These are phyloP conservation scores for Aplodontia rufa DNA, from an alignment of 2,113 vertebrate species.

Conservation along the genomic window DNA sequence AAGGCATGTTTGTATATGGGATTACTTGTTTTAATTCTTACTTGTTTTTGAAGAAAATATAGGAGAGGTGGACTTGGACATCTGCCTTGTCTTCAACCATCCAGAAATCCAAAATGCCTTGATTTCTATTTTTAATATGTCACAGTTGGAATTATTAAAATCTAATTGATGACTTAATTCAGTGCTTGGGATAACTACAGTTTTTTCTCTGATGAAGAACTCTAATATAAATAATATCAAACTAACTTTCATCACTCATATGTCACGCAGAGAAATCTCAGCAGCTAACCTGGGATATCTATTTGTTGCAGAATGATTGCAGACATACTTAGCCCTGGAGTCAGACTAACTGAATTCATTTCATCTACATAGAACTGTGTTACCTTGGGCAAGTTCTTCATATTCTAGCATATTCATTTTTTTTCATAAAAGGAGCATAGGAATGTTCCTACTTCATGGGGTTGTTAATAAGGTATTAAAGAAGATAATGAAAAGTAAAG, in stretches of 20 bases:
- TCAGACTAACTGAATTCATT: background rate
- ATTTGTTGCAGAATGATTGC: background rate
- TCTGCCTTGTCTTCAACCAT: background rate
- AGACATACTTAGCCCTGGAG: background rate
- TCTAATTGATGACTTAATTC: background rate
- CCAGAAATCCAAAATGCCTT: background rate
- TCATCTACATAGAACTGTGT: background rate
- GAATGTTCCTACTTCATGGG: background rate
- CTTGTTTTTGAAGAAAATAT: background rate
- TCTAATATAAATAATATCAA: background rate
- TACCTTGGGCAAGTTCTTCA: constrained; percentile 26
- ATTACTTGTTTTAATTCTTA: no score
- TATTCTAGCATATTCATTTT: constrained; percentile 4
- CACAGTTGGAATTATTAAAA: background rate
- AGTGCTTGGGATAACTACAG: background rate
- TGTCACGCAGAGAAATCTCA: background rate
- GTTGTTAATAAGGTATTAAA: constrained; percentile 30
- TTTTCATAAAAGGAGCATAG: background rate
- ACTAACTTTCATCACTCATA: background rate
- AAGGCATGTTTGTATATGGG: background rate
- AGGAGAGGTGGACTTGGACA: background rate
- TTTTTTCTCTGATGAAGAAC: background rate
- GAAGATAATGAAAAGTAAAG: constrained; percentile 34
- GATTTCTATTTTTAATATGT: background rate
- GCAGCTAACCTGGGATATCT: background rate